Evolutionary conservation across 2,113 vertebrate species (phyloP).

Genomic region (Beaufortia kweichowensis): DNA sequence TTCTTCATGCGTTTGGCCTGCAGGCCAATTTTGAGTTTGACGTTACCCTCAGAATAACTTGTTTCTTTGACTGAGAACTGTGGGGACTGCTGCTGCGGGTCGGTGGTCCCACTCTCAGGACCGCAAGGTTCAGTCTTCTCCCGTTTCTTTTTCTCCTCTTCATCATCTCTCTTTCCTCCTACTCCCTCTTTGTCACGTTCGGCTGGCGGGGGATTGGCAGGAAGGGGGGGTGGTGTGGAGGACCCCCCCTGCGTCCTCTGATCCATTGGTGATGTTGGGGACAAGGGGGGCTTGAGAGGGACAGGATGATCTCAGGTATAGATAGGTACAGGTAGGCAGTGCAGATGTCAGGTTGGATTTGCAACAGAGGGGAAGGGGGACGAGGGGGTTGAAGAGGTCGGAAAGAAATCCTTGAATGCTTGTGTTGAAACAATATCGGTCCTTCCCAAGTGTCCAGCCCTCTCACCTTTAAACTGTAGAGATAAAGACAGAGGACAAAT

Average conservation of each 20-base stretch:
- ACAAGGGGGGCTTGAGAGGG: slow-evolving; percentile 43
- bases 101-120: slow-evolving; percentile 52
- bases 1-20: slow-evolving; percentile 97
- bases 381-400: slow-evolving; percentile 56
- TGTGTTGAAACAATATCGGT: slow-evolving; percentile 57
- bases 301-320: slow-evolving; percentile 56
- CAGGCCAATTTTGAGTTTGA: slow-evolving; percentile 95
- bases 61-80: slow-evolving; percentile 96
- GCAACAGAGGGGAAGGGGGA: slow-evolving; percentile 46
- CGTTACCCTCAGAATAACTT: slow-evolving; percentile 90
- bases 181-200: slow-evolving; percentile 75
- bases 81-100: slow-evolving; percentile 71
- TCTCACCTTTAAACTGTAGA: slow-evolving; percentile 70
- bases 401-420: slow-evolving; percentile 61
- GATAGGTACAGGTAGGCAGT: slow-evolving; percentile 52
- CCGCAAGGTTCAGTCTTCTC: slow-evolving; percentile 60
- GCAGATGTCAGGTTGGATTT: slow-evolving; percentile 32
- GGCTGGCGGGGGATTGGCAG: slow-evolving; percentile 61
- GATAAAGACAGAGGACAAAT: slow-evolving; percentile 45
- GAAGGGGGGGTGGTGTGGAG: slow-evolving; percentile 69
- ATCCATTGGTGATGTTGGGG: slow-evolving; percentile 72
- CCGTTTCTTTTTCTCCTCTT: slow-evolving; percentile 72
- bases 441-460: slow-evolving; percentile 66
- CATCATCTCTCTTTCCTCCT: slow-evolving; percentile 76
- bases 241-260: slow-evolving; percentile 74